Evolutionary conservation across 2,797 vertebrate genomes (phyloP).

Genomic region (Parauchenoglanis punctatus): DNA sequence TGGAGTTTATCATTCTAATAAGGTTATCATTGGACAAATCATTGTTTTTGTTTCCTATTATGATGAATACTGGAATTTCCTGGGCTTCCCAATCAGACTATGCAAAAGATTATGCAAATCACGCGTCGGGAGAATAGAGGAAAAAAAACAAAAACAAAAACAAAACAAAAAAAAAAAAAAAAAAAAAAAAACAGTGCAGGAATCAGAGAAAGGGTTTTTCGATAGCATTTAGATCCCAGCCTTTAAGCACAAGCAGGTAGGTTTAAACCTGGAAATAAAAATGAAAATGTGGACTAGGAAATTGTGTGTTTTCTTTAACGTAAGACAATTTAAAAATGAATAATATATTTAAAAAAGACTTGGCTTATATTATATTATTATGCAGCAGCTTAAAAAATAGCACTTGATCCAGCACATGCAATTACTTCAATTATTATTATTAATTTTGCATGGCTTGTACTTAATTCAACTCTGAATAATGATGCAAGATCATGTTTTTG

Average conservation of each 20-base stretch:
- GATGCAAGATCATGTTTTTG: background rate
- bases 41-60: background rate
- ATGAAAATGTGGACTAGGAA: background rate
- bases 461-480: background rate
- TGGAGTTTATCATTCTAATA: background rate
- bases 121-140: too few relatives aligned
- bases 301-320: background rate
- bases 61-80: background rate
- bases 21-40: background rate
- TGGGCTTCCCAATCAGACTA: background rate
- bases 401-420: background rate
- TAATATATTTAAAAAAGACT: background rate
- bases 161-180: too few relatives aligned
- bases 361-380: background rate
- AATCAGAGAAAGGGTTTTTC: background rate
- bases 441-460: background rate
- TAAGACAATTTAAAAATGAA: background rate
- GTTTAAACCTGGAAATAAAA: background rate
- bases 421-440: background rate
- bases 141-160: too few relatives aligned
- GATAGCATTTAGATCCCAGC: background rate
- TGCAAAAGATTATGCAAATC: background rate
- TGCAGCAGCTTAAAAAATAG: background rate
- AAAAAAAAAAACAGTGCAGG: too few relatives aligned
- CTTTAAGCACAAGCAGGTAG: background rate